Evolutionary conservation across 2,888 invertebrate species (phyloP), one percentile per base, ranked within the genome.

Genomic region (Tetheella fluctuosa): DNA sequence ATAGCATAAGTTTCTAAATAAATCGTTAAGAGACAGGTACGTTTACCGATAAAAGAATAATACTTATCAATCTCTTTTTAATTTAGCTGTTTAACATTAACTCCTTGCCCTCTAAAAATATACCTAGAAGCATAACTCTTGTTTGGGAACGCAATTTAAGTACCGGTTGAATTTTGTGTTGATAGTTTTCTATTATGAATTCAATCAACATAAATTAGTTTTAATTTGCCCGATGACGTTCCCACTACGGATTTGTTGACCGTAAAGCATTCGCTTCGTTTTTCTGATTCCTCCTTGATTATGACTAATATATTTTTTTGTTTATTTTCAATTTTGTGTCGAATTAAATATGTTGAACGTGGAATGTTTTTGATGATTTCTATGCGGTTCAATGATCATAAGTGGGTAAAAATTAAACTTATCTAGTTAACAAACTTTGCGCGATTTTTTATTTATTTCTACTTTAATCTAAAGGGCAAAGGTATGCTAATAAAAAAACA

Each of bases 121-220:
- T 39, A 39, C 39, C n/a, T n/a, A 39, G 10, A 55, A 55, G 55
- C 62, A 68, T 70, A 64, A 66, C 74, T 74, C 74, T 77, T 78
- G 77, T 77, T 79, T 70, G 64, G 56, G 63, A 65, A 64, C 64
- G 48, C 48, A 63, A 37, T 54, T 61, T 69, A 71, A 78, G 74
- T 79, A 77, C 73, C 76, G 73, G 69, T 76, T 62, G 67, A 74
- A 76, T 75, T 71, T 72, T 76, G 85, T 84, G 84, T 88, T 87
- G 89, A 91, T 91, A 88, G 86, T 88, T 88, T 88, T 88, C 89
- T 90, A 89, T 90, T 91, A 91, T 86, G 86, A 86, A 90, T 90
- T 90, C 90, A 89, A 91, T 91, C 90, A 90, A 83, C 90, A 90
- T 92, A 91, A 90, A 91, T 91, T 90, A 88, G 83, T 83, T 87